phyloP scores from a whole-genome alignment of 2,797 vertebrate species.

The Acipenser transmontanus region DNA sequence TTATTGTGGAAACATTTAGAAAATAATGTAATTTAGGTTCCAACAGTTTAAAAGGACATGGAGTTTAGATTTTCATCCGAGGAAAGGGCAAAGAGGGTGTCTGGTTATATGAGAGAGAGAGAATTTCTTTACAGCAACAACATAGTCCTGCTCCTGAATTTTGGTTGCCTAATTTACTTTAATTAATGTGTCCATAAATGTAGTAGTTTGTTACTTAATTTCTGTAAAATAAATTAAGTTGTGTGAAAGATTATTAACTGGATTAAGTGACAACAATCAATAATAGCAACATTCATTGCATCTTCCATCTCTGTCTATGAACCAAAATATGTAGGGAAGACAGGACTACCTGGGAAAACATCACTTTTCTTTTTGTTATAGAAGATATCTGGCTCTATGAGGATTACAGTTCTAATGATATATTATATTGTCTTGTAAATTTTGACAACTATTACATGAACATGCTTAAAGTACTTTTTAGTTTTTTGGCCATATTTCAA shows the following conservation, averaged over 20 bases:
- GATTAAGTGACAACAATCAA: neutral
- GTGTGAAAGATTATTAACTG: neutral
- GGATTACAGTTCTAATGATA: neutral
- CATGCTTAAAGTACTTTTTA: constrained; percentile 41
- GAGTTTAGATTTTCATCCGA: constrained; percentile 60
- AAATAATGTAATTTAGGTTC: constrained; percentile 71
- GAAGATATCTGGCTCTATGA: too few species aligned
- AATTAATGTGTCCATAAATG: neutral
- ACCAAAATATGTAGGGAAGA: too few species aligned
- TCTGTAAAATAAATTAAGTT: neutral
- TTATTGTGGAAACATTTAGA: constrained; percentile 95
- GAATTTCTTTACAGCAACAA: constrained; percentile 7
- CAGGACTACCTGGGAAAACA: too few species aligned
- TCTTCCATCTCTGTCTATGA: neutral
- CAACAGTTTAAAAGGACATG: constrained; percentile 71
- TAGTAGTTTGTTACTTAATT: neutral
- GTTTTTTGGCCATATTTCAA: constrained; percentile 51
- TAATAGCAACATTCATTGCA: neutral
- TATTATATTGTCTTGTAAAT: constrained; percentile 42
- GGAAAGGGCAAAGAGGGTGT: constrained; percentile 13
- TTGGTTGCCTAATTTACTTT: neutral
- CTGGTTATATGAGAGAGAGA: constrained; percentile 1
- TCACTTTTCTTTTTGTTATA: too few species aligned
- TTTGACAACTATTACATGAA: constrained; percentile 43
- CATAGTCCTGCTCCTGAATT: neutral